These are phyloP conservation scores for Cheirogaleus medius DNA, from an alignment of 2,113 vertebrate species.

Conservation along the genomic window DNA sequence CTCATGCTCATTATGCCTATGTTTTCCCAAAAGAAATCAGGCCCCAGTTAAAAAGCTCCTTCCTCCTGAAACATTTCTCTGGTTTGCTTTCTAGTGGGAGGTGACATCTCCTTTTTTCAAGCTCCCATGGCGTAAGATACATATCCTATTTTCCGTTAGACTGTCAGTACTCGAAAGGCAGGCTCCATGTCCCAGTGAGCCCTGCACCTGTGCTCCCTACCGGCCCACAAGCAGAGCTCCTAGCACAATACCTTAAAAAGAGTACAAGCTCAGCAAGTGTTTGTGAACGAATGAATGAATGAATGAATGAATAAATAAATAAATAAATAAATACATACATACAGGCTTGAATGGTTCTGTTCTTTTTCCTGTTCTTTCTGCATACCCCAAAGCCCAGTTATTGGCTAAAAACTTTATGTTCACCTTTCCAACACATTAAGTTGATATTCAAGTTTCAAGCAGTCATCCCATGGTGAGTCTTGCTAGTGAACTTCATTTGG, in stretches of 20 bases:
- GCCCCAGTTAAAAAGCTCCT: neutral
- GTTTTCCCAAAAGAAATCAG: neutral
- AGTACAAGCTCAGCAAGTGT: neutral
- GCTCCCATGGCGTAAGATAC: neutral
- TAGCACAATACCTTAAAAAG: neutral
- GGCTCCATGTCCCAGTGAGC: neutral
- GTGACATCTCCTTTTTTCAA: neutral
- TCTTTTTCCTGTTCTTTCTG: neutral
- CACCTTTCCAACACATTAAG: neutral
- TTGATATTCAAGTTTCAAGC: neutral
- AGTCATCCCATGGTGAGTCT: neutral
- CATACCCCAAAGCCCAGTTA: neutral
- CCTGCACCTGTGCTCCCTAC: neutral
- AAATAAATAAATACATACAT: too few species aligned
- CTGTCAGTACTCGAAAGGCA: neutral
- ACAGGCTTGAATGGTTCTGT: neutral
- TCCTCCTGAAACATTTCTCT: neutral
- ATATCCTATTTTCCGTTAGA: neutral
- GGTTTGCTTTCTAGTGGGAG: neutral
- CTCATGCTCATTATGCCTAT: neutral
- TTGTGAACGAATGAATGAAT: neutral
- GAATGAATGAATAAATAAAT: neutral
- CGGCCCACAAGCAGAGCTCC: neutral
- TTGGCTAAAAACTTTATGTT: neutral
- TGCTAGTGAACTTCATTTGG: constrained; percentile 34